A percentile compares a stretch with the other conserved stretches of the same genome.
phyloP scores from a whole-genome alignment of 2,797 vertebrate genomes.

The Muraenolepis orangiensis region DNA sequence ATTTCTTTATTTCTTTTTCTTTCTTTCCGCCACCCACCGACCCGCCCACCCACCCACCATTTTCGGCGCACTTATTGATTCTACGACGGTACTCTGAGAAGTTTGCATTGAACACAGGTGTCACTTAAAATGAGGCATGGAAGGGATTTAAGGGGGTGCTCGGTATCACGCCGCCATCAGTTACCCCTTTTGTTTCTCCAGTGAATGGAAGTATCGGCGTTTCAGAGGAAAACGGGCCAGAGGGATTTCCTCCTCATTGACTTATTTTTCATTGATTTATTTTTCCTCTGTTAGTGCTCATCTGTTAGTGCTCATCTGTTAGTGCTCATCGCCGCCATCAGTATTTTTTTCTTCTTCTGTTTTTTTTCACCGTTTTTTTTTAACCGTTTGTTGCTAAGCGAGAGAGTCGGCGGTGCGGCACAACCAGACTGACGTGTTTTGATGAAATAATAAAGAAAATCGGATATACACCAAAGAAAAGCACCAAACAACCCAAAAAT shows the following conservation, averaged over 20 bases:
- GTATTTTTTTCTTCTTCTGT: background rate
- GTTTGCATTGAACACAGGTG: constrained; percentile 52
- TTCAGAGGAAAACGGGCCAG: constrained; percentile 36
- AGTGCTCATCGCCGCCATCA: background rate
- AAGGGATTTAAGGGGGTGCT: constrained; percentile 47
- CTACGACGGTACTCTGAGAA: constrained; percentile 37
- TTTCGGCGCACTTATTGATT: constrained; percentile 43
- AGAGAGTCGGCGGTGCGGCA: background rate
- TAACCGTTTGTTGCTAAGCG: background rate
- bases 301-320: background rate
- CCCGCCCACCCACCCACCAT: too few relatives aligned
- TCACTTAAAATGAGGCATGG: constrained; percentile 65
- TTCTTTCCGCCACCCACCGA: constrained; percentile 20
- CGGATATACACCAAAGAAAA: too few relatives aligned
- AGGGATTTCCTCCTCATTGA: background rate
- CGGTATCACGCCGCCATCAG: constrained; percentile 36
- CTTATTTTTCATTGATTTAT: background rate
- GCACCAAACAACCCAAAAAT: background rate
- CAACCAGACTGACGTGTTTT: background rate
- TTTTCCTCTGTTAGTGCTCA: background rate
- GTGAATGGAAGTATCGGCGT: constrained; percentile 50
- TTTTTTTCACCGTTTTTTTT: background rate
- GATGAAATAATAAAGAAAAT: background rate
- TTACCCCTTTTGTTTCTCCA: constrained; percentile 42
- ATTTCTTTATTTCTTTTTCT: constrained; percentile 1